Conservation (phyloP, 2,888 invertebrate species). For the Megalurothrips usitatus region DNA sequence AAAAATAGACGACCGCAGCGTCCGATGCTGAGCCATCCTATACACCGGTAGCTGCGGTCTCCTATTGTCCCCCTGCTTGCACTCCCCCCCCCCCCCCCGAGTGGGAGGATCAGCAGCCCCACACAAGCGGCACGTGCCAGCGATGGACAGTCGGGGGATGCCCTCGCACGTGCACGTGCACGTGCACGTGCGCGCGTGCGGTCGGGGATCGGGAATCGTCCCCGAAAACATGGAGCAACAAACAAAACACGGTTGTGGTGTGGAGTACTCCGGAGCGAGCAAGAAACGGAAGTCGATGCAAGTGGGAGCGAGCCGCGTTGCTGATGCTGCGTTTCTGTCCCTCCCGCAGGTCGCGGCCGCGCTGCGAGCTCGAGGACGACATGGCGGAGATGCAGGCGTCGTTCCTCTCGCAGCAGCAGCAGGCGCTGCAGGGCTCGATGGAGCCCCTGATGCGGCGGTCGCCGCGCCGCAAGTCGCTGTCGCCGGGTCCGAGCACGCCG, state of each 20-base stretch:
- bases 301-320: too few species aligned
- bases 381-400: conserved; percentile 19
- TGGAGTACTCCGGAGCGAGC: too few species aligned
- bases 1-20: too few species aligned
- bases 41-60: too few species aligned
- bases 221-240: neutral
- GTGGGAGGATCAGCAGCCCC: neutral
- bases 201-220: too few species aligned
- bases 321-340: neutral
- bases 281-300: too few species aligned
- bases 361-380: conserved; percentile 16
- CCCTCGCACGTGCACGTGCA: neutral
- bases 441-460: conserved; percentile 19
- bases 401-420: conserved; percentile 15
- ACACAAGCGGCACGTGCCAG: neutral
- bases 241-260: neutral
- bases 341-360: neutral
- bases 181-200: neutral
- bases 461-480: conserved; percentile 16
- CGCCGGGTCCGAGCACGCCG: conserved; percentile 18
- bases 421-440: neutral
- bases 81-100: neutral
- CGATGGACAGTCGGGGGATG: neutral
- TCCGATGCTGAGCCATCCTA: too few species aligned
- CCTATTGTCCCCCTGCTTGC: neutral